Percentiles rank a stretch among this genome's conserved stretches.
Conservation (phyloP, 2,113 vertebrate genomes). For the Halichoerus grypus region DNA sequence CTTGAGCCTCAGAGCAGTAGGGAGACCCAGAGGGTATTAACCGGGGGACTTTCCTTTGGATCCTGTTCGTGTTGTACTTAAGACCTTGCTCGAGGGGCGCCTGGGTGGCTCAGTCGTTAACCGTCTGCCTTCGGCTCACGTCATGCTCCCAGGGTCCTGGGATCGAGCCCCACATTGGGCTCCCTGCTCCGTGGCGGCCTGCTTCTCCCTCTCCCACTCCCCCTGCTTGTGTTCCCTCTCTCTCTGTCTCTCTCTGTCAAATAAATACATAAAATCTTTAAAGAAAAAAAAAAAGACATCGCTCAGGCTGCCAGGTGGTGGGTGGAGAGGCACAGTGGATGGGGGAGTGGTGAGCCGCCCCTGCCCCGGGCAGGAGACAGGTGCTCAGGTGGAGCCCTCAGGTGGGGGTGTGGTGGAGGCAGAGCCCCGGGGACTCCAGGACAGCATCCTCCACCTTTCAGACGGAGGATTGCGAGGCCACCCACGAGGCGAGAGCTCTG, state of each 20-base stretch:
- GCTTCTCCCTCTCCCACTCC: too few species aligned
- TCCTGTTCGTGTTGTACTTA: neutral
- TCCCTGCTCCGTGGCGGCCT: too few species aligned
- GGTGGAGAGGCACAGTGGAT: neutral
- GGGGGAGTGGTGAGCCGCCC: neutral
- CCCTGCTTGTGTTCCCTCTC: too few species aligned
- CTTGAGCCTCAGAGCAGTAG: neutral
- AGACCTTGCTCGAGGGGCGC: neutral
- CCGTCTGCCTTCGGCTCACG: too few species aligned
- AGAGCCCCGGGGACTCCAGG: neutral
- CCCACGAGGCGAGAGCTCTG: neutral
- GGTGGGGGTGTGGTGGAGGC: neutral
- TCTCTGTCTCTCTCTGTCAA: too few species aligned
- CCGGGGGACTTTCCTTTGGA: neutral
- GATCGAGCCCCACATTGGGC: too few species aligned
- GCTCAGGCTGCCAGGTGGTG: neutral
- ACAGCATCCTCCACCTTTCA: fast-evolving
- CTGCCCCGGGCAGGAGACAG: fast-evolving
- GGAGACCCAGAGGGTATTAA: too few species aligned
- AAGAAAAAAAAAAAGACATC: neutral
- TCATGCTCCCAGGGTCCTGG: too few species aligned
- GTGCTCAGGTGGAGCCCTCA: fast-evolving
- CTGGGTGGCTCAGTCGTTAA: too few species aligned
- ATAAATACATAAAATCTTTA: too few species aligned
- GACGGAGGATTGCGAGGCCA: neutral